Conservation (phyloP, 1,140 invertebrate species). For the Calliopsis andreniformis region DNA sequence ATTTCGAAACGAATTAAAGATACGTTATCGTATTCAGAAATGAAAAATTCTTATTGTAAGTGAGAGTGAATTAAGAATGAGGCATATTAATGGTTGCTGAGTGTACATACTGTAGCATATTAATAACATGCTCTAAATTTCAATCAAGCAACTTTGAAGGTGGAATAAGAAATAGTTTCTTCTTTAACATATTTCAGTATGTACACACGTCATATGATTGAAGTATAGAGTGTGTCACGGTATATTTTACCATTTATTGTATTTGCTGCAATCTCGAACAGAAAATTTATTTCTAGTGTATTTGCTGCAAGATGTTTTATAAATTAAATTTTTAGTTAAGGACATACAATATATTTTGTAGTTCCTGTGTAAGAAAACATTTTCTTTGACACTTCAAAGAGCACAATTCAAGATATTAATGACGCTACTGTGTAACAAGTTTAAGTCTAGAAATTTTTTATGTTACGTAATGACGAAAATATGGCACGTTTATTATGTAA, state of each 20-base stretch:
- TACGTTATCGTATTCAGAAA: constrained; percentile 50
- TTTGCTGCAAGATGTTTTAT: constrained; percentile 30
- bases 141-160: constrained; percentile 22
- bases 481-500: constrained; percentile 47
- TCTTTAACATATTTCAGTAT: constrained; percentile 32
- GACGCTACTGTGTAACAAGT: constrained; percentile 46
- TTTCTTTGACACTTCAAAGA: constrained; percentile 44
- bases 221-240: constrained; percentile 40
- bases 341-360: constrained; percentile 37
- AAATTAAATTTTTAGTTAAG: constrained; percentile 40
- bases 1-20: constrained; percentile 52
- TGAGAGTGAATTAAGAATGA: constrained; percentile 50
- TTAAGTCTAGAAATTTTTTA: constrained; percentile 59
- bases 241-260: constrained; percentile 38
- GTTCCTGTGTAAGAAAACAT: constrained; percentile 39
- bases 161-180: neutral
- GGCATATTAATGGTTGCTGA: constrained; percentile 69
- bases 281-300: constrained; percentile 34
- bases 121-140: constrained; percentile 57
- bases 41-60: constrained; percentile 43
- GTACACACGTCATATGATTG: constrained; percentile 40
- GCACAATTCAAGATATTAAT: constrained; percentile 47
- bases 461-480: constrained; percentile 56
- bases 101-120: constrained; percentile 79
- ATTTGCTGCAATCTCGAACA: constrained; percentile 3